Evolutionary conservation across 2,797 vertebrate genomes (phyloP).

Genomic region (Discoglossus pictus): DNA sequence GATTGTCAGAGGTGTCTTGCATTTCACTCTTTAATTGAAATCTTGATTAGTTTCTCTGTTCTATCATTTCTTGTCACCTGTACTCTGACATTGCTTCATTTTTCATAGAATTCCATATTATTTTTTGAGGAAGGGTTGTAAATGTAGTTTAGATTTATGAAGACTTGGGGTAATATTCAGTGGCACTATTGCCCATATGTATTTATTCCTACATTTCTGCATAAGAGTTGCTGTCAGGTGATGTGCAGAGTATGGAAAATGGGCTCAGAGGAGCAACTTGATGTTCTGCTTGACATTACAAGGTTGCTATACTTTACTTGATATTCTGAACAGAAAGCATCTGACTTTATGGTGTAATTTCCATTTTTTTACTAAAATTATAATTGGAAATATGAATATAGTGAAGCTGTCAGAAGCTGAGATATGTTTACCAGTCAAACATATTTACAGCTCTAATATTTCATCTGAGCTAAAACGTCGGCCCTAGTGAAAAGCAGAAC

Average conservation of each 20-base stretch:
- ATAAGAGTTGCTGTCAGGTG: too few species aligned
- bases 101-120: slow-evolving; percentile 1
- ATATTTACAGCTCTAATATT: slow-evolving; percentile 31
- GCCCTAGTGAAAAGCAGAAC: slow-evolving; percentile 1
- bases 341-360: slow-evolving; percentile 12
- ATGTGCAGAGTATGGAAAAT: not conserved
- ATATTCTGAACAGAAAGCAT: slow-evolving; percentile 17
- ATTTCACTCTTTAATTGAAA: slow-evolving; percentile 25
- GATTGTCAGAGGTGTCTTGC: slow-evolving; percentile 4
- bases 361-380: slow-evolving; percentile 1
- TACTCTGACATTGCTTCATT: slow-evolving; percentile 17
- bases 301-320: slow-evolving; percentile 11
- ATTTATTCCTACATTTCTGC: too few species aligned
- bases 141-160: slow-evolving; percentile 3
- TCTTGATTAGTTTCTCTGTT: slow-evolving; percentile 20
- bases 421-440: slow-evolving; percentile 35
- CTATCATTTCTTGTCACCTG: slow-evolving; percentile 30
- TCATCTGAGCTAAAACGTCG: not conserved
- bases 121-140: not conserved
- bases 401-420: slow-evolving; percentile 9
- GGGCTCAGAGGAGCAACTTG: not conserved
- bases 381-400: slow-evolving; percentile 22
- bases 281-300: not conserved
- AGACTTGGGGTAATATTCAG: too few species aligned
- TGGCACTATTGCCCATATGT: too few species aligned